Conservation (phyloP, 2,888 invertebrate genomes). For the Ommatoiulus sabulosus region DNA sequence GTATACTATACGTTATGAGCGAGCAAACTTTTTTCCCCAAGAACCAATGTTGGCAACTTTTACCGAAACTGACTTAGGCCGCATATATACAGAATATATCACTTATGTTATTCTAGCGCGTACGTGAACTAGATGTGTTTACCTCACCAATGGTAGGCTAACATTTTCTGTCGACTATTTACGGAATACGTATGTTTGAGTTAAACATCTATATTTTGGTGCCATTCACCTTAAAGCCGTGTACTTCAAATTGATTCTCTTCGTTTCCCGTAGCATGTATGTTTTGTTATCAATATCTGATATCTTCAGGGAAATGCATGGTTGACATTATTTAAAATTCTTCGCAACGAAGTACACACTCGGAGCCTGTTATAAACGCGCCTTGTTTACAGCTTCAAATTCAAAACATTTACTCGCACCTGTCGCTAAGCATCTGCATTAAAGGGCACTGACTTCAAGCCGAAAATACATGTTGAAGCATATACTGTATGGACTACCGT, state of each 20-base stretch:
- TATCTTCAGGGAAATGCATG: not conserved
- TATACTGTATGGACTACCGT: not conserved
- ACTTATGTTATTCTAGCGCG: not conserved
- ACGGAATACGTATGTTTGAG: not conserved
- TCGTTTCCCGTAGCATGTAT: not conserved
- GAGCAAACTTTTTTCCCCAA: not conserved
- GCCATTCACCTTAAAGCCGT: not conserved
- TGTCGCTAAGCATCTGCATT: not conserved
- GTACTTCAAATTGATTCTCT: constrained; percentile 12
- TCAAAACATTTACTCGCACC: not conserved
- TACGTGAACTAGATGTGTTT: not conserved
- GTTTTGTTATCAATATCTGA: constrained; percentile 32
- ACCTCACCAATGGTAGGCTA: not conserved
- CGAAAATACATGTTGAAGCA: not conserved
- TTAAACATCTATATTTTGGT: constrained; percentile 26
- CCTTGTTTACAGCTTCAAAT: constrained; percentile 5
- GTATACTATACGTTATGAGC: not conserved
- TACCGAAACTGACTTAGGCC: too few relatives aligned
- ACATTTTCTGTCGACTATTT: not conserved
- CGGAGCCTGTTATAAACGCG: not conserved
- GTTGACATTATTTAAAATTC: constrained; percentile 10
- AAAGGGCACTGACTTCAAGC: not conserved
- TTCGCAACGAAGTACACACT: constrained; percentile 16
- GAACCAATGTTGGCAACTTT: not conserved
- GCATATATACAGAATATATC: not conserved